Conservation (phyloP, 1,140 invertebrate species). For the Andricus grossulariae region DNA sequence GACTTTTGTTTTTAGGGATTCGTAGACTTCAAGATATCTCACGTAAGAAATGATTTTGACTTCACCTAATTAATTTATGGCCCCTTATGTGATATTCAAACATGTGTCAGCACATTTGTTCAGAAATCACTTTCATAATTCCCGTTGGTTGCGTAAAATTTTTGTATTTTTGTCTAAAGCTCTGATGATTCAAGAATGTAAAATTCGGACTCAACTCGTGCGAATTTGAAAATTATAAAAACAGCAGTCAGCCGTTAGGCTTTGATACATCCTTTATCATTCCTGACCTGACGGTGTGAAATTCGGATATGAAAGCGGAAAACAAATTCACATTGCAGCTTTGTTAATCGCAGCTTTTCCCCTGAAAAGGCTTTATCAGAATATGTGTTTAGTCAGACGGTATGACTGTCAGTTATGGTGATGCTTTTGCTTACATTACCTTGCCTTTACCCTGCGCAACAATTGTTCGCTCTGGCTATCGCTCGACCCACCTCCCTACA, state of each 20-base stretch:
- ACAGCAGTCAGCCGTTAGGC: background rate
- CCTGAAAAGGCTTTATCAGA: conserved; percentile 7
- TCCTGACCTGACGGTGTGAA: background rate
- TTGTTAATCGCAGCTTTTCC: conserved; percentile 26
- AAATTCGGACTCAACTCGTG: background rate
- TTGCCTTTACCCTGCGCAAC: background rate
- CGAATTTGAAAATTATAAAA: no score
- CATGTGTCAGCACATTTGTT: no score
- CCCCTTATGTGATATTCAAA: no score
- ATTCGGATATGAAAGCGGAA: background rate
- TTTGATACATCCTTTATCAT: background rate
- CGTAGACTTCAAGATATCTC: no score
- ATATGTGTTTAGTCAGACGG: conserved; percentile 30
- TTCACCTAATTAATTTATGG: no score
- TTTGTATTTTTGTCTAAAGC: no score
- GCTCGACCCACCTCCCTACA: background rate
- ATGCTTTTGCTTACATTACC: conserved; percentile 18
- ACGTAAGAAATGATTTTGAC: no score
- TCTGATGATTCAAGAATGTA: background rate
- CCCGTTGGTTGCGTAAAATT: no score
- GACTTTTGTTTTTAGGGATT: no score
- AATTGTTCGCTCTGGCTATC: conserved; percentile 27
- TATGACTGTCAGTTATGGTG: conserved; percentile 24
- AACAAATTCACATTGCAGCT: conserved; percentile 9
- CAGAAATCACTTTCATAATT: no score